Base-by-base conservation (phyloP, 2,888 invertebrate genomes). In the Ophion obscuratus region DNA sequence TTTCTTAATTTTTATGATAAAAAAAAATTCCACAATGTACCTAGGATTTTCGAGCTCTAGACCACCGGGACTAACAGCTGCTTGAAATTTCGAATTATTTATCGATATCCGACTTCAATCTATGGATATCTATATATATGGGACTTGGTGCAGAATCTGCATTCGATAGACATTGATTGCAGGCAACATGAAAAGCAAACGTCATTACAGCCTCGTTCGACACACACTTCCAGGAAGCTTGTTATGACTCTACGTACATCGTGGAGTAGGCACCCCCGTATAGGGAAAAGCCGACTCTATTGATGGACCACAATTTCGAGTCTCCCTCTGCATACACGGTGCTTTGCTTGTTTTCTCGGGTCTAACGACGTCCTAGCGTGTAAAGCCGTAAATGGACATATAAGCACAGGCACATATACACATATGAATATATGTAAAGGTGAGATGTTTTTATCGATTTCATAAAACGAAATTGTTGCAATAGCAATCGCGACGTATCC, bases 241-340 rank as follows among this genome's bases (percentile, higher is more conserved):
- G 24, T 59, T 24, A 68, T 36, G 53, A 62, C 24, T 74, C 24
- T 47, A 64, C 57, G 67, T 66, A 78, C 59, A 59, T 27, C 40
- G 4, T 20, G 4, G 14, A 11, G 40, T 53, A 10, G 20, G 11
- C 59, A 53, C 31, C 17, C 17, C 1, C 24, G 20, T 24, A 67
- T 53, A 47, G 53, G 68, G 64, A 73, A 77, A 84, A 74, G 61
- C 68, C 81, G 81, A 27, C 53, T 61, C 44, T 57, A 77, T 68
- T 67, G 81, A 78, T 85, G 31, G 78, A 85, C 84, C 74, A 57
- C 84, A 74, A 85, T 81, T 85, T 85, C 81, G 81, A 78, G 81
- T 74, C 68, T 40, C 53, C 66, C 77, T 74, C 47, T 68, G 67
- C 77, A 73, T 68, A 64, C 84, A 73, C 47, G 66, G 47, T 47